Base-by-base conservation (phyloP, 2,888 invertebrate genomes). In the Dendrolimus pini region DNA sequence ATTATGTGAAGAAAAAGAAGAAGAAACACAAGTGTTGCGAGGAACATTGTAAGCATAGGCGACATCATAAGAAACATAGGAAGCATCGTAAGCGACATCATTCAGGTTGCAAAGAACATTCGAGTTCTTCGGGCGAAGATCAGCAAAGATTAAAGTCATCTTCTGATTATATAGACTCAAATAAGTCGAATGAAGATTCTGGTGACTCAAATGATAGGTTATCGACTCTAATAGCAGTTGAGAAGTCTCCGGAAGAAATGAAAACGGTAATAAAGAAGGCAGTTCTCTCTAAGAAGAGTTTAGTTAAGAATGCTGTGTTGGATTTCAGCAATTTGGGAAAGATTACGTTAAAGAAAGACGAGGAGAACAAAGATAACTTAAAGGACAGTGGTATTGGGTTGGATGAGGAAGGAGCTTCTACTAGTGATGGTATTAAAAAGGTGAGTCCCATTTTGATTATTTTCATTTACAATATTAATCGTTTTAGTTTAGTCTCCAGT, bases 51-150 rank as follows among this genome's bases (percentile, higher is more conserved):
- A 95, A 94, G 69, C 94, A 94, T 66, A 92, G 93, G 60, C 92
- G 93, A 60, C 95, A 95, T 72, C 95, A 96, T 68, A 95, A 95
- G 80, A 96, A 95, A 76, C 94, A 95, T 71, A 93, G 93, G 66
- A 96, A 96, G 82, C 96, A 96, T 71, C 94, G 94, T 78, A 95
- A 95, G 74, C 93, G 95, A 75, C 93, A 95, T 81, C 93, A 94
- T 59, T 90, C 90, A 0, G 80, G 80, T 59, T 80, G 83, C 66
- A 90, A 89, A 70, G 91, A 91, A 58, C 89, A 82, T 54, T 89
- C 89, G 1, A 88, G 92, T 60, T 91, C 91, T 7, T 91, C 91
- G 0, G 88, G 88, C 9, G 91, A 92, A 54, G 92, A 92, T 65
- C 88, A 90, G 54, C 78, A 83, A 52, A 78, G 76, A 66, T 79